These are phyloP conservation scores for Anoura caudifer DNA, from an alignment of 2,113 vertebrate genomes.

Conservation along the genomic window DNA sequence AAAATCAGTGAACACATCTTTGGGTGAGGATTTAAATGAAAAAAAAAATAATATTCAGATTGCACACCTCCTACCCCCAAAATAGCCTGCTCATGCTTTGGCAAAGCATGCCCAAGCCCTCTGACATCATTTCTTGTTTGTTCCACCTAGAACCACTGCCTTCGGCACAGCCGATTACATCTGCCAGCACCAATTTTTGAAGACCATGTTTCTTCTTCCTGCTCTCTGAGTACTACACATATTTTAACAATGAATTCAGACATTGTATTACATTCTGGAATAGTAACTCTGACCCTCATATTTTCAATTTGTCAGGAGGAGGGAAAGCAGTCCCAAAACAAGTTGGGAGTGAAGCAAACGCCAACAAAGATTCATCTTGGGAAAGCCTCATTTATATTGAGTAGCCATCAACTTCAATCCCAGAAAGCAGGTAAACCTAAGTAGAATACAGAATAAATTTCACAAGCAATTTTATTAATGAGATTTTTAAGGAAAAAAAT, in stretches of 20 bases:
- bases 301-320: background rate
- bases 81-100: background rate
- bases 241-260: background rate
- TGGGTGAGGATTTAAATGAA: too few relatives aligned
- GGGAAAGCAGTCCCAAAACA: background rate
- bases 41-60: background rate
- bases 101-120: background rate
- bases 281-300: background rate
- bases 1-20: too few relatives aligned
- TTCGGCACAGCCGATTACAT: background rate
- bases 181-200: background rate
- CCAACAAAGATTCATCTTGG: background rate
- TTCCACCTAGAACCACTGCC: background rate
- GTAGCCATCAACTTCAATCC: background rate
- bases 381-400: background rate
- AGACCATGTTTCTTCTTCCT: background rate
- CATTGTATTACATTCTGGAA: background rate
- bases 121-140: background rate
- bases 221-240: background rate
- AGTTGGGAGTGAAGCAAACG: background rate
- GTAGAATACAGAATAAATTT: background rate
- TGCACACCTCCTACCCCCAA: background rate
- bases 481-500: background rate
- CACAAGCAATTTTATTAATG: background rate
- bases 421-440: background rate